phyloP scores from a whole-genome alignment of 2,888 invertebrate species.

The Oxytorus armatus region DNA sequence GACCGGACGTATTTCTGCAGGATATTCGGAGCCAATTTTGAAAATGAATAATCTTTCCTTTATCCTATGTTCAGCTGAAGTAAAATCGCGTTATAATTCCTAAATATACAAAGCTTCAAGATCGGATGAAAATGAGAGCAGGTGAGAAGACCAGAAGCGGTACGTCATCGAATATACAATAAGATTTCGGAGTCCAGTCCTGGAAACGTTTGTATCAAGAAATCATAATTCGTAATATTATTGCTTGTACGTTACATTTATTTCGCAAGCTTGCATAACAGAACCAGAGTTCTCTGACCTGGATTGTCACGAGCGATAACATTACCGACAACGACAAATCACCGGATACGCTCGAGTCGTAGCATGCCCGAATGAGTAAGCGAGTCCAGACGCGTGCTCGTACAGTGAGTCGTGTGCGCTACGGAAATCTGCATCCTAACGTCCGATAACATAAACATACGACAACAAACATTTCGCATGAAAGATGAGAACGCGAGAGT shows the following conservation, averaged over 20 bases:
- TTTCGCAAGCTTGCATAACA: slow-evolving; percentile 6
- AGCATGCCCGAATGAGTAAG: slow-evolving; percentile 26
- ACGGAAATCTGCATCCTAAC: slow-evolving; percentile 40
- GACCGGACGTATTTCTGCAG: too few species aligned
- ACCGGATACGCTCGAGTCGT: slow-evolving; percentile 34
- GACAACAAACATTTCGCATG: slow-evolving; percentile 8
- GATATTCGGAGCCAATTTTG: too few species aligned
- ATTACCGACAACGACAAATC: slow-evolving; percentile 36
- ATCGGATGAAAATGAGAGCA: too few species aligned
- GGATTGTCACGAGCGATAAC: slow-evolving; percentile 33
- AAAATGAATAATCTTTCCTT: too few species aligned
- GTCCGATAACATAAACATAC: slow-evolving; percentile 26
- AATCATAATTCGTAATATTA: not conserved
- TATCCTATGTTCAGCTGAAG: too few species aligned
- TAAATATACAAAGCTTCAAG: too few species aligned
- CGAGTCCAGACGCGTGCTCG: slow-evolving; percentile 9
- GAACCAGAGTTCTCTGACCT: slow-evolving; percentile 32
- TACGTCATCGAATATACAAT: too few species aligned
- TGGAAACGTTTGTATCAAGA: not conserved
- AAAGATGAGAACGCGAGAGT: slow-evolving; percentile 1
- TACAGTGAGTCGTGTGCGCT: not conserved
- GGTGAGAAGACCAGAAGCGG: not conserved
- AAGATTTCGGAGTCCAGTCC: too few species aligned
- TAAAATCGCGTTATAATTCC: too few species aligned
- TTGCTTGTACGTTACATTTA: not conserved